A percentile compares a stretch with the other conserved stretches of the same genome.
phyloP scores from a whole-genome alignment of 2,888 invertebrate genomes.

The Baronia brevicornis region DNA sequence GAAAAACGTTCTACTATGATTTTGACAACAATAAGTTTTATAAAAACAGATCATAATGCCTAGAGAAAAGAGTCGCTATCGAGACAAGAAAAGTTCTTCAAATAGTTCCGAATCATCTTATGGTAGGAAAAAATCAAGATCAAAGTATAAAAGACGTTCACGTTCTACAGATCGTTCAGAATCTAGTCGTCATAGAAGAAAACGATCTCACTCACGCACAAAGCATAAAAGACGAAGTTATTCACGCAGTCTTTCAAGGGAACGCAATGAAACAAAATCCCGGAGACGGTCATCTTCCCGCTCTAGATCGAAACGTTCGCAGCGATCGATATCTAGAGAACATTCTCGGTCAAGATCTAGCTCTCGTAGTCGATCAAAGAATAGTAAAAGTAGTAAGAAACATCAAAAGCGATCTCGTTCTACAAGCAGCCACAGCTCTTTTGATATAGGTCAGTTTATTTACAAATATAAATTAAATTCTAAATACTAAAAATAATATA shows the following conservation, averaged over 20 bases:
- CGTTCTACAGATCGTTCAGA: slow-evolving; percentile 57
- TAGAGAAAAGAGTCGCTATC: slow-evolving; percentile 59
- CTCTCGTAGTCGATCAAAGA: slow-evolving; percentile 46
- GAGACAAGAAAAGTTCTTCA: slow-evolving; percentile 58
- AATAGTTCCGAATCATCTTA: slow-evolving; percentile 62
- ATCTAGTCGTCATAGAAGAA: slow-evolving; percentile 46
- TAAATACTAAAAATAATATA: neutral
- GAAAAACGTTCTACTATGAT: no score
- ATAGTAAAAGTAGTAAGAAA: slow-evolving; percentile 44
- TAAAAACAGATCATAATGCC: slow-evolving; percentile 34
- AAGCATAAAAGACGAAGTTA: slow-evolving; percentile 50
- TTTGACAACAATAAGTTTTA: slow-evolving; percentile 1
- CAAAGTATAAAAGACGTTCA: slow-evolving; percentile 54
- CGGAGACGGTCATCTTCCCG: slow-evolving; percentile 49
- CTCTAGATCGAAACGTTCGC: slow-evolving; percentile 40
- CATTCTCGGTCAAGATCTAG: slow-evolving; percentile 50
- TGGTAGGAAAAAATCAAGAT: slow-evolving; percentile 56
- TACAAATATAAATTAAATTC: neutral
- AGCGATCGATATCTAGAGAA: slow-evolving; percentile 30
- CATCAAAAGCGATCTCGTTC: slow-evolving; percentile 45
- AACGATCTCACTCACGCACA: slow-evolving; percentile 48
- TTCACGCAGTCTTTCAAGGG: slow-evolving; percentile 59
- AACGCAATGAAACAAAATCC: slow-evolving; percentile 54
- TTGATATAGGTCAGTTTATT: slow-evolving; percentile 46
- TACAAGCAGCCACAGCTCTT: slow-evolving; percentile 51